Percentiles rank a stretch among this genome's conserved stretches.
Conservation (phyloP, 37 sponge, comb jelly and placozoan genomes). For the Spongia lamella region DNA sequence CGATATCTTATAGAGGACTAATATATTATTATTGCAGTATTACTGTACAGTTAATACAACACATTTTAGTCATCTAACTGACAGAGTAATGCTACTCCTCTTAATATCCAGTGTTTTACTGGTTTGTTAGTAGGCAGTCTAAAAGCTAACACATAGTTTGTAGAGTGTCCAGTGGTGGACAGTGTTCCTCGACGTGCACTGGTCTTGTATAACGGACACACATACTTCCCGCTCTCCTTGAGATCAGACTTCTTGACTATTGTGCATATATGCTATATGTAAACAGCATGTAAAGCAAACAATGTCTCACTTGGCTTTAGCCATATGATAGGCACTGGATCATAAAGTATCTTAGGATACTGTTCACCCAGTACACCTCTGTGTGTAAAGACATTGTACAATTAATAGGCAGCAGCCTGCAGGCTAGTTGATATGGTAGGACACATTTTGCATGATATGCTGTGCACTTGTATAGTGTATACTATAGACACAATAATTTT, state of each 20-base stretch:
- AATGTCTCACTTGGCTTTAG: slow-evolving; percentile 83
- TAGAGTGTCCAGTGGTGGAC: slow-evolving; percentile 98
- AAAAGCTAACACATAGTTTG: slow-evolving; percentile 95
- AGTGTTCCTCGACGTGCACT: slow-evolving; percentile 93
- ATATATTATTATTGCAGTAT: no score
- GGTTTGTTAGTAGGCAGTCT: slow-evolving; percentile 93
- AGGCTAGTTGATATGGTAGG: no score
- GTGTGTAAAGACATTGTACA: no score
- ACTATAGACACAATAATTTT: no score
- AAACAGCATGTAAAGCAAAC: no score
- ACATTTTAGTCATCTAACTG: slow-evolving; percentile 88
- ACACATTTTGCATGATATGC: no score
- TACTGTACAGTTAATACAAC: no score
- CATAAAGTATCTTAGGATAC: slow-evolving; percentile 93
- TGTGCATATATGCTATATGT: not conserved
- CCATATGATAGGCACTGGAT: slow-evolving; percentile 91
- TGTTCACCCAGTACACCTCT: slow-evolving; percentile 92
- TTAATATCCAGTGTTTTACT: slow-evolving; percentile 92
- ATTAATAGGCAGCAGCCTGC: no score
- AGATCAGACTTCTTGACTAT: slow-evolving; percentile 78
- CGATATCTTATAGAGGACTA: no score
- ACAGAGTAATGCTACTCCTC: slow-evolving; percentile 94
- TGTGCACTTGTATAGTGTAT: no score
- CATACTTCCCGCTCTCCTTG: slow-evolving; percentile 66
- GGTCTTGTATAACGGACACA: slow-evolving; percentile 98